Evolutionary conservation across 2,888 invertebrate genomes (phyloP), one percentile per base, ranked within the genome.

Genomic region (Synanthedon vespiformis): DNA sequence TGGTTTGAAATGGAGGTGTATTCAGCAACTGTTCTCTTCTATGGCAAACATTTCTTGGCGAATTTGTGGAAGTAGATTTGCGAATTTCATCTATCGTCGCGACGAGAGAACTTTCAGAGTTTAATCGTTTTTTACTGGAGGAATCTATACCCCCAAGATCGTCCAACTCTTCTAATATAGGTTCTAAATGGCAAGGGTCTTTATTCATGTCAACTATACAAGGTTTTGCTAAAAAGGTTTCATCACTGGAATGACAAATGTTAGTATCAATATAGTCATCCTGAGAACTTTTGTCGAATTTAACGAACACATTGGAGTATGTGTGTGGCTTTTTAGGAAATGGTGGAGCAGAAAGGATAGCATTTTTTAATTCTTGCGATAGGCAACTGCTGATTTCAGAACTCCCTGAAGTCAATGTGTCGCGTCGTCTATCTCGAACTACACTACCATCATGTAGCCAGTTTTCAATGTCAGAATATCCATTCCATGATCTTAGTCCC

Each of bases 401-500:
- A 59, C 89, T 90, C 10, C 85, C 86, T 12, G 89, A 90, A 6
- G 90, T 90, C 12, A 89, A 74, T 1, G 89, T 89, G 55, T 89
- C 89, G 48, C 89, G 80, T 58, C 89, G 81, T 62, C 90, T 74
- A 40, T 91, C 91, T 57, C 89, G 79, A 4, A 89, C 89, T 1
- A 90, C 88, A 59, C 90, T 90, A 34, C 90, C 90, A 62, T 91
- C 90, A 55, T 91, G 91, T 16, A 89, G 77, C 76, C 89, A 90
- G 52, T 90, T 90, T 67, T 90, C 90, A 54, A 91, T 91, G 58
- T 91, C 91, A 40, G 87, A 89, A 64, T 91, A 91, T 3, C 90
- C 90, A 63, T 89, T 89, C 91, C 91, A 91, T 40, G 90, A 90
- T 48, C 91, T 80, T 51, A 91, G 74, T 0, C 91, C 91, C 90